phyloP scores from a whole-genome alignment of 2,888 invertebrate species.

The Pristionchus japonicus region DNA sequence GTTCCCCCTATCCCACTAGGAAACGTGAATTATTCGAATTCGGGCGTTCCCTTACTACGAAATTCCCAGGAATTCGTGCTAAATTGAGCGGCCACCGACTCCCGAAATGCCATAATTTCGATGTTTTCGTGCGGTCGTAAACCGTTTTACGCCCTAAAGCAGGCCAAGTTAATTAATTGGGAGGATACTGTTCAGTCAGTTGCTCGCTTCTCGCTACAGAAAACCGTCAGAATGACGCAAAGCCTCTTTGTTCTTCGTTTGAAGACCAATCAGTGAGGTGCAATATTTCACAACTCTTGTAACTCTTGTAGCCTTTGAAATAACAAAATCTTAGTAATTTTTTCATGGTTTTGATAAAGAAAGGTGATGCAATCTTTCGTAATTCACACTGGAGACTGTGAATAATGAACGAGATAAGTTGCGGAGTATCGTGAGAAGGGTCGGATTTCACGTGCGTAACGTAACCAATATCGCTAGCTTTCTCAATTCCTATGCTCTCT shows the following conservation, averaged over 20 bases:
- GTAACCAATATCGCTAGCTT: too few species aligned
- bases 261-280: not conserved
- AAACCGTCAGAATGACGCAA: too few species aligned
- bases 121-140: not conserved
- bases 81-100: not conserved
- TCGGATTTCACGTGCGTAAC: not conserved
- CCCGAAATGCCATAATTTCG: not conserved
- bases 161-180: slow-evolving; percentile 11
- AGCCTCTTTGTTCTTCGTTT: too few species aligned
- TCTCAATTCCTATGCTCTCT: not conserved
- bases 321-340: too few species aligned
- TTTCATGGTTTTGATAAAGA: too few species aligned
- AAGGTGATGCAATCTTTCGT: not conserved
- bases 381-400: too few species aligned
- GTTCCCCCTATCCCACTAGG: not conserved
- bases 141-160: not conserved
- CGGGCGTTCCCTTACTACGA: not conserved
- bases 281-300: not conserved
- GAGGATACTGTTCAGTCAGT: slow-evolving; percentile 5
- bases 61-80: not conserved
- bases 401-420: not conserved
- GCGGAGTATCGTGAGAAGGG: slow-evolving; percentile 5
- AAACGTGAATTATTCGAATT: not conserved
- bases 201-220: too few species aligned
- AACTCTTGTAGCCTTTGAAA: too few species aligned